Evolutionary conservation across 2,888 invertebrate genomes (phyloP).

Genomic region (Pediacus dermestoides): DNA sequence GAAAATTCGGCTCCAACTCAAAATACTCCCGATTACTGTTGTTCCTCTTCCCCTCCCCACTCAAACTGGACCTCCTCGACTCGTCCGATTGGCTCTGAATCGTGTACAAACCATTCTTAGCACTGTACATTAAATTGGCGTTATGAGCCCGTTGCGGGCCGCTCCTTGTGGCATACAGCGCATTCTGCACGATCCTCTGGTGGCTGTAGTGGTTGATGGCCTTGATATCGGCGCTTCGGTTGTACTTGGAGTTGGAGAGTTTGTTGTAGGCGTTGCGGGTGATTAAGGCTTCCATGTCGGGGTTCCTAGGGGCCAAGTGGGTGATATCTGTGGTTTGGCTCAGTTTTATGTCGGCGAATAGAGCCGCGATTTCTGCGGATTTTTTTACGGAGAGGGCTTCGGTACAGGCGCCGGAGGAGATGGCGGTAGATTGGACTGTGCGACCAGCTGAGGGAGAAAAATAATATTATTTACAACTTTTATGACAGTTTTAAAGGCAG

Average conservation of each 20-base stretch:
- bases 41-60: conserved; percentile 25
- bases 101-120: conserved; percentile 49
- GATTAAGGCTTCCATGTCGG: conserved; percentile 26
- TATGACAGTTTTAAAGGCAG: no score
- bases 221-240: conserved; percentile 6
- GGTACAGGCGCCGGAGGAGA: conserved; percentile 34
- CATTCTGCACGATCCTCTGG: conserved; percentile 37
- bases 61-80: conserved; percentile 40
- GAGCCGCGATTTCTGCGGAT: conserved; percentile 82
- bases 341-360: conserved; percentile 74
- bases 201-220: conserved; percentile 8
- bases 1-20: conserved; percentile 22
- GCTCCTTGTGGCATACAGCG: conserved; percentile 37
- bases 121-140: conserved; percentile 41
- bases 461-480: background rate
- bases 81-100: conserved; percentile 51
- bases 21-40: conserved; percentile 28
- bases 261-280: conserved; percentile 34
- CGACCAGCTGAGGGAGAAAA: conserved; percentile 20
- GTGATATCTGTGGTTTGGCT: conserved; percentile 68
- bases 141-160: conserved; percentile 21
- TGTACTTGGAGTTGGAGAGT: conserved; percentile 14
- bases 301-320: conserved; percentile 44
- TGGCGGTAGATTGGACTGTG: conserved; percentile 31
- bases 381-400: conserved; percentile 83